Conservation (phyloP, 2,888 invertebrate genomes). For the Cybosia mesomella region DNA sequence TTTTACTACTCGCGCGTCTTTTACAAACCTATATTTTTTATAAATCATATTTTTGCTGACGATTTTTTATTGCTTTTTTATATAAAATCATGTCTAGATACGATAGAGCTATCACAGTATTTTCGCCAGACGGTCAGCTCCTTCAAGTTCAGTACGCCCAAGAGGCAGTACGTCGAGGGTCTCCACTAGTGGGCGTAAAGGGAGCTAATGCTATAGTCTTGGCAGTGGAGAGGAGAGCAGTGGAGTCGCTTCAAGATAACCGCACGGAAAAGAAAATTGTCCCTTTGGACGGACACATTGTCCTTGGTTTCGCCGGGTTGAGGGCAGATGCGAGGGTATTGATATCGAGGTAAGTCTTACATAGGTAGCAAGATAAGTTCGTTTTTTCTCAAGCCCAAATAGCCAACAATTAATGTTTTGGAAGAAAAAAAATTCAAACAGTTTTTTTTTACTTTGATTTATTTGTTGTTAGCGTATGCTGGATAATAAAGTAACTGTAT, state of each 20-base stretch:
- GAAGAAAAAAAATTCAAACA: no score
- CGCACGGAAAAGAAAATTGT: slow-evolving; percentile 98
- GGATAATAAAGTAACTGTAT: no score
- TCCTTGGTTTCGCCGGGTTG: slow-evolving; percentile 98
- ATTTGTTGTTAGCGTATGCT: no score
- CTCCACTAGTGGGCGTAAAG: slow-evolving; percentile 94
- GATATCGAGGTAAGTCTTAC: slow-evolving; percentile 86
- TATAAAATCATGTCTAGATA: slow-evolving; percentile 88
- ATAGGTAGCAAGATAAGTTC: neutral
- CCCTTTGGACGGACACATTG: slow-evolving; percentile 97
- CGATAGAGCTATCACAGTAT: slow-evolving; percentile 99
- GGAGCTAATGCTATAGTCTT: slow-evolving; percentile 96
- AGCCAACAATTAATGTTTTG: neutral
- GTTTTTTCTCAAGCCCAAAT: neutral
- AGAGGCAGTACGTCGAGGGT: slow-evolving; percentile 97
- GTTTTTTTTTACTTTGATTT: no score
- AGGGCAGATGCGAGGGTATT: slow-evolving; percentile 98
- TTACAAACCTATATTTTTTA: slow-evolving; percentile 9
- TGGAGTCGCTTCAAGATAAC: slow-evolving; percentile 97
- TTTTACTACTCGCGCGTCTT: neutral
- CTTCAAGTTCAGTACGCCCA: slow-evolving; percentile 99
- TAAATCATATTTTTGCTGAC: neutral
- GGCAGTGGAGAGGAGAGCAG: slow-evolving; percentile 98
- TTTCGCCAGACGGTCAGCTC: slow-evolving; percentile 99
- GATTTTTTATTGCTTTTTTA: neutral